Percentiles rank a stretch among this genome's conserved stretches.
Conservation (phyloP, 1,140 invertebrate species). For the Ooceraea biroi region DNA sequence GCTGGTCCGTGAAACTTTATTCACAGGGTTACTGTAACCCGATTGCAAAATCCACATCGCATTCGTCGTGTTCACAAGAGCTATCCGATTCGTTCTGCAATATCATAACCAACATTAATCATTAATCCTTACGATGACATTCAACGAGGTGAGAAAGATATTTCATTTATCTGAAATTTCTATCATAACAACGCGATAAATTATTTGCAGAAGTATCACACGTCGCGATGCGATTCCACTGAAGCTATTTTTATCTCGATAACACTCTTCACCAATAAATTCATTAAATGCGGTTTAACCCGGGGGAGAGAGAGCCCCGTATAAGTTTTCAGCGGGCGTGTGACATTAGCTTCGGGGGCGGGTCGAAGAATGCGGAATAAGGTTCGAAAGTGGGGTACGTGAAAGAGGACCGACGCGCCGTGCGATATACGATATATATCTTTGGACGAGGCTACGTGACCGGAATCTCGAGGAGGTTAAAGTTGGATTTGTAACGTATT, state of each 20-base stretch:
- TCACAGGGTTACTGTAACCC: constrained; percentile 32
- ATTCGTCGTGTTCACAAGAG: constrained; percentile 2
- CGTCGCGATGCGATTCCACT: not conserved
- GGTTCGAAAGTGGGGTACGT: constrained; percentile 73
- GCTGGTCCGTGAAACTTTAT: constrained; percentile 40
- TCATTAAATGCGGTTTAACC: constrained; percentile 38
- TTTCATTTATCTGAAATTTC: not conserved
- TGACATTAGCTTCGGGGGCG: constrained; percentile 69
- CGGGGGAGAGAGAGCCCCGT: not conserved
- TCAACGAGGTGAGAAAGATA: not conserved
- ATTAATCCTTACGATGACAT: not conserved
- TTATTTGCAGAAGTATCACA: not conserved
- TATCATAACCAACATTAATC: not conserved
- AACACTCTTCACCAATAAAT: constrained; percentile 26
- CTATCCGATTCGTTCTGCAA: not conserved
- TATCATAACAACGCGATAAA: not conserved
- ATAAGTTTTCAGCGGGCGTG: constrained; percentile 68
- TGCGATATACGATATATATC: constrained; percentile 76
- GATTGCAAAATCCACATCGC: not conserved
- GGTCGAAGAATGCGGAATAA: constrained; percentile 67
- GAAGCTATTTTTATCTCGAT: not conserved
- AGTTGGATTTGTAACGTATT: constrained; percentile 82
- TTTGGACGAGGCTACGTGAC: constrained; percentile 76
- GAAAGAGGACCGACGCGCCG: constrained; percentile 76
- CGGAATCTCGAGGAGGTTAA: constrained; percentile 77